phyloP scores from a whole-genome alignment of 2,888 invertebrate genomes.

The Thecocarcelia acutangulata region DNA sequence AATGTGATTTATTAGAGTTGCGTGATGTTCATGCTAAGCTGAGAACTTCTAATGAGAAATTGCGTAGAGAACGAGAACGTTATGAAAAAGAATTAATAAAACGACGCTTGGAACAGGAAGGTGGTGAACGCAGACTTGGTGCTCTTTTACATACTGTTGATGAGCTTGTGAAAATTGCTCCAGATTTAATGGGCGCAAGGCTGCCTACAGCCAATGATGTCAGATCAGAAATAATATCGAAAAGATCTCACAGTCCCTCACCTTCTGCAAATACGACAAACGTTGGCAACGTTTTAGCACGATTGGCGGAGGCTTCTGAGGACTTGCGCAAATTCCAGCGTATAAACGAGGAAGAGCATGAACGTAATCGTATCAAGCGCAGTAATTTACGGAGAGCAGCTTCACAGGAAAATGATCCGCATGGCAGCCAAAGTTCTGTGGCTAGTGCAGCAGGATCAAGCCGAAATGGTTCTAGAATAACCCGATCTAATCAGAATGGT shows the following conservation, averaged over 20 bases:
- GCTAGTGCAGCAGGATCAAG: conserved; percentile 78
- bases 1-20: conserved; percentile 93
- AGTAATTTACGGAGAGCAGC: conserved; percentile 82
- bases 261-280: conserved; percentile 77
- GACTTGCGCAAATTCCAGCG: conserved; percentile 84
- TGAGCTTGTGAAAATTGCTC: conserved; percentile 89
- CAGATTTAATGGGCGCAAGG: conserved; percentile 84
- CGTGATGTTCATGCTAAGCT: conserved; percentile 95
- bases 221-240: conserved; percentile 75
- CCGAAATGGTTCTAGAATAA: conserved; percentile 78
- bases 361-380: conserved; percentile 82
- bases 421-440: conserved; percentile 80
- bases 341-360: conserved; percentile 83
- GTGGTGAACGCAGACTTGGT: conserved; percentile 88
- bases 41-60: conserved; percentile 93
- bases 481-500: conserved; percentile 81
- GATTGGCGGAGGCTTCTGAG: conserved; percentile 87
- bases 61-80: conserved; percentile 92
- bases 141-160: conserved; percentile 90
- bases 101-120: conserved; percentile 84
- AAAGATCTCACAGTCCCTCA: conserved; percentile 78
- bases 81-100: conserved; percentile 90
- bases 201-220: conserved; percentile 75
- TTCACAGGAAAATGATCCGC: conserved; percentile 86
- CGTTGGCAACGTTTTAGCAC: conserved; percentile 82